Evolutionary conservation across 2,888 invertebrate genomes (phyloP).

Genomic region (Megamerina dolium): DNA sequence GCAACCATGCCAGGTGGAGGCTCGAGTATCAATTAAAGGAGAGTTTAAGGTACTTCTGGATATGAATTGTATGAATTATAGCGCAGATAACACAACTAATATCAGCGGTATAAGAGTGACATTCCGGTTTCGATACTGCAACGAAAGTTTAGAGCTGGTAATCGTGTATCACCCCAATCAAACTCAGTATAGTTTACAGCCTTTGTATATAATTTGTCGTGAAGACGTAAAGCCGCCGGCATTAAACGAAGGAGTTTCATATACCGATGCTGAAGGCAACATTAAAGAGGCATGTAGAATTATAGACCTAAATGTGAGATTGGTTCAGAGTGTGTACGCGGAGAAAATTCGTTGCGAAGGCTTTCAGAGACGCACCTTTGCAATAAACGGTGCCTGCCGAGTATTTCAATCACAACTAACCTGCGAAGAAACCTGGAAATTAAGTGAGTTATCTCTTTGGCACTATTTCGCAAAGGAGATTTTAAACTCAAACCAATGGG

Average conservation of each 20-base stretch:
- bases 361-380: constrained; percentile 64
- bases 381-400: constrained; percentile 67
- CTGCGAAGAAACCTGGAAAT: constrained; percentile 62
- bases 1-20: no score
- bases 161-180: constrained; percentile 23
- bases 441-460: constrained; percentile 79
- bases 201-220: constrained; percentile 76
- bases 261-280: not conserved
- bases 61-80: constrained; percentile 20
- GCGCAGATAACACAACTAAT: constrained; percentile 1
- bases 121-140: constrained; percentile 17
- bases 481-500: constrained; percentile 57
- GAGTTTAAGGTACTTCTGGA: constrained; percentile 42
- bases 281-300: not conserved
- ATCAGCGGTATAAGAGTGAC: no score
- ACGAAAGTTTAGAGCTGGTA: constrained; percentile 13
- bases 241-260: constrained; percentile 24
- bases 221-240: constrained; percentile 61
- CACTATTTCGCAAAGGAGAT: constrained; percentile 74
- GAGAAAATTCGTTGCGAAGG: constrained; percentile 80
- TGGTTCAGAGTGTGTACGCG: constrained; percentile 80
- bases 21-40: constrained; percentile 26
- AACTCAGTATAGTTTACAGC: constrained; percentile 45
- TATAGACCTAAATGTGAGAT: constrained; percentile 68
- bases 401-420: constrained; percentile 68